Base-by-base conservation (phyloP, 2,113 vertebrate genomes). In the Protomyctophum bolini region DNA sequence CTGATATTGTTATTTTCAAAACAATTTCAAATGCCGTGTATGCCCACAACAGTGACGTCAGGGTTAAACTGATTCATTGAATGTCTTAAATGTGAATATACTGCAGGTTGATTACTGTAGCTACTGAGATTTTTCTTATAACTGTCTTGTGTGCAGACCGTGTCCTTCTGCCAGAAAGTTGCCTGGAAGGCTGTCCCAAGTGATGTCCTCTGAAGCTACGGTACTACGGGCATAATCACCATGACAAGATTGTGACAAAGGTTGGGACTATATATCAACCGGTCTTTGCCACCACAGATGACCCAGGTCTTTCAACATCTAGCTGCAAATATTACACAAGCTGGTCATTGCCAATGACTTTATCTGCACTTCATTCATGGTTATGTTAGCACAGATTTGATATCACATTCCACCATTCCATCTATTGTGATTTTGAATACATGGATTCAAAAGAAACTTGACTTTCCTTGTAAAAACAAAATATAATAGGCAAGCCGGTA, bases 151-250 rank as follows among this genome's bases (percentile, higher is more conserved):
- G 2, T 65, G 58, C 84, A 94, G 93, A 88, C 87, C 4, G 0
- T 91, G 48, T 88, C 86, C 28, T 93, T 89, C 83, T 94, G 93
- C 58, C 88, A 91, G 88, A 92, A 55, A 70, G 89, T 82, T 58
- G 64, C 72, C 69, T 92, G 92, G 92, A 80, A 84, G 70, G 47
- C 81, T 48, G 10, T 75, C 8, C 59, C 21, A 33, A 60, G 73
- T 75, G 58, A 73, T 54, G 29, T 28, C 0, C 12, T 77, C 15
- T 87, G 48, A 88, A 49, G 48, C 1, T 7, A 12, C 54, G 66
- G 81, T 87, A n/a, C 33, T 41, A 41, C 4, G 33, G 12, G 67
- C 77, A 7, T 4, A 57, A 58, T 7, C 9, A 7, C 46, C 10
- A 7, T 10, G 1, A 10, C 1, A 10, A 7, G 45, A 11, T 46